These are phyloP conservation scores for Drosophila seguyi DNA, from an alignment of 1,140 invertebrate genomes.

Conservation along the genomic window DNA sequence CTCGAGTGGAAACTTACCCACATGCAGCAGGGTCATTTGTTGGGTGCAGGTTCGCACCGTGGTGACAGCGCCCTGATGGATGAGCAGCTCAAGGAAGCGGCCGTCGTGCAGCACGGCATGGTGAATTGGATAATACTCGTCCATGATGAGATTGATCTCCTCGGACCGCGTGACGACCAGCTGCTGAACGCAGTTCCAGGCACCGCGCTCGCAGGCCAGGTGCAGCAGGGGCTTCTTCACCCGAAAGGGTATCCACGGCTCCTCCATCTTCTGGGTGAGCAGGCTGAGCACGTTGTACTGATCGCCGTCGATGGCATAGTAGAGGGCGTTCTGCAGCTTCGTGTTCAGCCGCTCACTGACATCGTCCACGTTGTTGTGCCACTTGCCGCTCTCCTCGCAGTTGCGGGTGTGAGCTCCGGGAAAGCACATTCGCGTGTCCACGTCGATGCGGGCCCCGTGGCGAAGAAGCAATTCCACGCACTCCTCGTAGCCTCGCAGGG, in stretches of 20 bases:
- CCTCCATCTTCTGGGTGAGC: conserved; percentile 89
- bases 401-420: conserved; percentile 90
- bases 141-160: conserved; percentile 91
- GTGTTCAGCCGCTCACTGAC: conserved; percentile 85
- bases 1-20: conserved; percentile 84
- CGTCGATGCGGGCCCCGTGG: conserved; percentile 87
- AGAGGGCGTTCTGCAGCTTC: conserved; percentile 90
- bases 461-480: conserved; percentile 87
- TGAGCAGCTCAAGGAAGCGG: conserved; percentile 89
- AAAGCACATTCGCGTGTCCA: conserved; percentile 88
- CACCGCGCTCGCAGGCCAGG: conserved; percentile 89
- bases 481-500: conserved; percentile 89
- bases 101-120: conserved; percentile 89
- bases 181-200: conserved; percentile 90
- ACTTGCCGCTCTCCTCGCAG: conserved; percentile 89
- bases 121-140: conserved; percentile 92
- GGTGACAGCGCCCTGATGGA: conserved; percentile 88
- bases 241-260: conserved; percentile 88
- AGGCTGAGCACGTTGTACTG: conserved; percentile 89
- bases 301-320: conserved; percentile 91
- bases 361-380: conserved; percentile 81
- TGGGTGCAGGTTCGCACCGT: conserved; percentile 90
- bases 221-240: conserved; percentile 88
- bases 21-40: conserved; percentile 90
- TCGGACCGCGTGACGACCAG: conserved; percentile 88